Evolutionary conservation across 1,140 invertebrate species (phyloP), one percentile per base, ranked within the genome.

Genomic region (Heliconius congener): DNA sequence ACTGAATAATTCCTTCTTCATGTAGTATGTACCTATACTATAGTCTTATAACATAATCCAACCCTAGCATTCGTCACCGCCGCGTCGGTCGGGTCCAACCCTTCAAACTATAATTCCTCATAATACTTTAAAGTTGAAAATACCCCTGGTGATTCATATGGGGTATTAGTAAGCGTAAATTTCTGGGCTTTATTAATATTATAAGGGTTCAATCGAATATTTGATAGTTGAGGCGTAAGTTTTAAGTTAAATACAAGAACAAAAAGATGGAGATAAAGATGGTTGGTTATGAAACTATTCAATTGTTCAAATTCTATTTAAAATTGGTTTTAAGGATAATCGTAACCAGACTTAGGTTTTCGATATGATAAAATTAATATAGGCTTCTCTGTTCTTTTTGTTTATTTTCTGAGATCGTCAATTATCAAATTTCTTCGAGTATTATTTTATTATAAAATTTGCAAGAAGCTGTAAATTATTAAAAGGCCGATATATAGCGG

Each of bases 131-230:
- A n/a, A 23, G 55, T 27, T 66, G 60, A 66, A 66, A 30, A 66
- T 66, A 66, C 60, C 60, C 60, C 23, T 30, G 60, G 60, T 66
- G 60, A 66, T 66, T 66, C 60, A 66, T 66, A 23, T 66, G 60
- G 60, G 13, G 27, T 66, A 66, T 66, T 66, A 66, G 60, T 18
- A 6, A 66, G 60, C 60, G 60, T 66, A 30, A 66, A 66, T 66
- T 66, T 66, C 60, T 66, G 13, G 27, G 60, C 60, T 66, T 66
- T 66, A 66, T 66, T 66, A 66, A 66, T 66, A 66, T 66, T 66
- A 30, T 66, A 30, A 66, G 60, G 23, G 60, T 66, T 66, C n/a
- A 11, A 5, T 66, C 60, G 27, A 66, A 66, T 66, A 30, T 66
- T 66, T 66, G 60, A 66, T 66, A 16, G 60, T 66, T 66, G 60